These are phyloP conservation scores for Spheniscus humboldti DNA, from an alignment of 2,797 vertebrate genomes.

Conservation along the genomic window DNA sequence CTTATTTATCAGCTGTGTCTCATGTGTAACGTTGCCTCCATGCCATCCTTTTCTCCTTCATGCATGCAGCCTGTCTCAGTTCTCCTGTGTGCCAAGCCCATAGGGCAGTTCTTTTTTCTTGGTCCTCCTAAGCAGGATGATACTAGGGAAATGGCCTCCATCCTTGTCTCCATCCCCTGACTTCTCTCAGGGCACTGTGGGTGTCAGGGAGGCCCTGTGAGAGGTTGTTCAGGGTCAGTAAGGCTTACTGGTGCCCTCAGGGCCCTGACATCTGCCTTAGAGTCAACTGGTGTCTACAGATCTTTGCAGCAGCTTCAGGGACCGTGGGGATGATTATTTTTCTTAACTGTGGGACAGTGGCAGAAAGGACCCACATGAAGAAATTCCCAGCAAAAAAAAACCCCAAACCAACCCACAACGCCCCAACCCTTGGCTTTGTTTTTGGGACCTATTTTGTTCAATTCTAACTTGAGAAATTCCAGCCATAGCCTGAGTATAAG, in stretches of 20 bases:
- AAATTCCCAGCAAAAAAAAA: not conserved
- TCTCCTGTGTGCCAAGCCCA: not conserved
- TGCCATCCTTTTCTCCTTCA: not conserved
- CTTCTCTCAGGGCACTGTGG: not conserved
- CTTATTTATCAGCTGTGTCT: not conserved
- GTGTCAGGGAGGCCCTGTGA: not conserved
- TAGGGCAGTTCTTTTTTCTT: not conserved
- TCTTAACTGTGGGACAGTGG: not conserved
- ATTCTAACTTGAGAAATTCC: not conserved
- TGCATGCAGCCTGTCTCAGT: not conserved
- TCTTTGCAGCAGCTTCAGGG: not conserved
- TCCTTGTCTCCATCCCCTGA: not conserved
- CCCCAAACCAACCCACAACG: not conserved
- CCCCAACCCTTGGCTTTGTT: not conserved
- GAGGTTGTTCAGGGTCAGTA: not conserved
- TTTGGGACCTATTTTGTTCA: not conserved
- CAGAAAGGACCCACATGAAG: not conserved
- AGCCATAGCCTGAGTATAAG: rapidly evolving
- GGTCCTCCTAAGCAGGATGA: not conserved
- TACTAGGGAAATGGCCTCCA: not conserved
- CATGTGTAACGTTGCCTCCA: not conserved
- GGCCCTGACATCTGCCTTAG: not conserved
- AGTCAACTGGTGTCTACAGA: not conserved
- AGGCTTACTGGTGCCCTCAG: not conserved
- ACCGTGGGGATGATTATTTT: not conserved